Evolutionary conservation across 2,113 vertebrate species (phyloP).

Genomic region (Epinephelus fuscoguttatus): DNA sequence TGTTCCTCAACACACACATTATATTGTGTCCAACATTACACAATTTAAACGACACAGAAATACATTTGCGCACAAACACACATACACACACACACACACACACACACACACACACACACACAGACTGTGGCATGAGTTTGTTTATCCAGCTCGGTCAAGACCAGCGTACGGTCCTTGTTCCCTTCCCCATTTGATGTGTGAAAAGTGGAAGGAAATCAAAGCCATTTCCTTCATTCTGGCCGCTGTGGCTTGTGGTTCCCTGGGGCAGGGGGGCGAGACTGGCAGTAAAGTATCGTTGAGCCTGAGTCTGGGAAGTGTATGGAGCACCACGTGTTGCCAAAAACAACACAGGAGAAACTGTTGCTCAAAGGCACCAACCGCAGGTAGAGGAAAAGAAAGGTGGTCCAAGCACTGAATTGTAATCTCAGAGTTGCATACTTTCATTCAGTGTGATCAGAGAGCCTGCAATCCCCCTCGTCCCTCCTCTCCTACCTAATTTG

Average conservation of each 20-base stretch:
- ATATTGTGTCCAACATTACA: conserved; percentile 44
- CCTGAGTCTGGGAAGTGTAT: conserved; percentile 64
- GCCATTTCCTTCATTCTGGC: conserved; percentile 75
- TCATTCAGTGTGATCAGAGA: conserved; percentile 47
- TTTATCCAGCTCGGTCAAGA: conserved; percentile 71
- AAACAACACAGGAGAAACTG: conserved; percentile 73
- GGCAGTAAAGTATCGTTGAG: conserved; percentile 63
- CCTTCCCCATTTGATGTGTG: conserved; percentile 71
- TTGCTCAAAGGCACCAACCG: conserved; percentile 66
- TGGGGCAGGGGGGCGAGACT: conserved; percentile 47
- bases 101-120: neutral
- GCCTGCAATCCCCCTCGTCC: conserved; percentile 28
- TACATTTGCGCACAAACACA: conserved; percentile 6
- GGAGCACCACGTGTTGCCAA: conserved; percentile 62
- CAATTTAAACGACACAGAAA: conserved; percentile 28
- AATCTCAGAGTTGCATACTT: conserved; percentile 36
- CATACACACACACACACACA: conserved; percentile 11
- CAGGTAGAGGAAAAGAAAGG: conserved; percentile 58
- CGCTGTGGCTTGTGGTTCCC: conserved; percentile 70
- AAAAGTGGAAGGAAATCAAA: conserved; percentile 84
- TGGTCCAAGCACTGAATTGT: conserved; percentile 42
- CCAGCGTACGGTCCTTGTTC: conserved; percentile 31
- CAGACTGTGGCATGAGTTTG: conserved; percentile 48
- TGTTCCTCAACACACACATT: conserved; percentile 66
- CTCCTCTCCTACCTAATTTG: conserved; percentile 37